phyloP scores from a whole-genome alignment of 2,797 vertebrate genomes.

The Brotula barbata region DNA sequence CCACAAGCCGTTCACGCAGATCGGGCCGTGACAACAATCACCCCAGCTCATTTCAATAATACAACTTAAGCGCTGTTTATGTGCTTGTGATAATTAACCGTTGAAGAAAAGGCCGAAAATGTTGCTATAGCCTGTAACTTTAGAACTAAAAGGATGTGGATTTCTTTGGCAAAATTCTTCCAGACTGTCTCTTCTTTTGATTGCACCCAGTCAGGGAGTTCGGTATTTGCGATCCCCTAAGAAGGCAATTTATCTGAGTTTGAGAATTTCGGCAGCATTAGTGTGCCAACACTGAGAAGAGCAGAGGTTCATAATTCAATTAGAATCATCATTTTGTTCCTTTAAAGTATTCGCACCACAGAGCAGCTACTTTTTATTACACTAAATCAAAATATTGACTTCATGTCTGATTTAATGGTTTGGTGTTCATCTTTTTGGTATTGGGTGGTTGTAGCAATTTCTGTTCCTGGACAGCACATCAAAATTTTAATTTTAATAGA shows the following conservation, averaged over 20 bases:
- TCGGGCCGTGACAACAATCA: too few relatives aligned
- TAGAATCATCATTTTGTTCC: neutral
- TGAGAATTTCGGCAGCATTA: slow-evolving; percentile 13
- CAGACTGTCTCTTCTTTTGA: slow-evolving; percentile 32
- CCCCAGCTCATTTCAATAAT: slow-evolving; percentile 63
- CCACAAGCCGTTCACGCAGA: too few relatives aligned
- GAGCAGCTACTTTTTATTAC: neutral
- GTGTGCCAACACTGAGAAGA: too few relatives aligned
- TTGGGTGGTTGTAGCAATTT: neutral
- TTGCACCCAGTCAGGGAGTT: slow-evolving; percentile 19
- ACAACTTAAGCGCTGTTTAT: slow-evolving; percentile 59
- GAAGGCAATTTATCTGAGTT: slow-evolving; percentile 7
- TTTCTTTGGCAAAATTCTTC: slow-evolving; percentile 21
- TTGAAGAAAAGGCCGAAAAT: slow-evolving; percentile 31
- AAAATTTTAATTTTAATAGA: slow-evolving; percentile 17
- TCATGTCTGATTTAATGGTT: neutral
- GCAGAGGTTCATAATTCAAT: neutral
- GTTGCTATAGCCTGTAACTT: slow-evolving; percentile 38
- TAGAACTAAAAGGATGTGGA: slow-evolving; percentile 17
- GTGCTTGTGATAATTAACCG: slow-evolving; percentile 62
- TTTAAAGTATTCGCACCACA: neutral
- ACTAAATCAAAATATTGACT: slow-evolving; percentile 3
- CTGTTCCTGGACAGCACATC: slow-evolving; percentile 7
- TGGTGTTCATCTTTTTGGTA: neutral
- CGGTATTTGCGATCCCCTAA: slow-evolving; percentile 1